A percentile compares a stretch with the other conserved stretches of the same genome.
These are phyloP conservation scores for Pseudoips prasinana DNA, from an alignment of 2,888 invertebrate species.

Conservation along the genomic window DNA sequence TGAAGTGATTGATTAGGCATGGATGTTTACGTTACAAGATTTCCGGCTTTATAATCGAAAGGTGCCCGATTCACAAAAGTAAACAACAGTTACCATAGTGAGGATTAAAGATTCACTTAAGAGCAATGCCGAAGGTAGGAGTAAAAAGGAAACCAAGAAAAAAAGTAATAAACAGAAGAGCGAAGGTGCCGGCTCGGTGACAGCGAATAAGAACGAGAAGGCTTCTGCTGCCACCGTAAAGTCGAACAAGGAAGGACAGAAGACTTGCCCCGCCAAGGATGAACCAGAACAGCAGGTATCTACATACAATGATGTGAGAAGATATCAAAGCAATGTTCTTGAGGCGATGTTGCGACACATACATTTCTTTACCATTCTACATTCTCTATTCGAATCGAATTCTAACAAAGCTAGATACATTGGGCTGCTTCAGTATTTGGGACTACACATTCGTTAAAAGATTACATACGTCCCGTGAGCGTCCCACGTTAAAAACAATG, in stretches of 20 bases:
- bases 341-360: no score
- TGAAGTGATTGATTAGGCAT: conserved; percentile 16
- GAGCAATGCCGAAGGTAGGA: conserved; percentile 82
- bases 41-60: conserved; percentile 11
- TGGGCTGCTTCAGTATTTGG: no score
- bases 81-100: conserved; percentile 84
- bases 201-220: conserved; percentile 67
- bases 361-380: no score
- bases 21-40: conserved; percentile 23
- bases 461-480: no score
- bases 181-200: conserved; percentile 75
- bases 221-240: conserved; percentile 48
- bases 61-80: conserved; percentile 29
- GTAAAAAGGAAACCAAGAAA: conserved; percentile 84
- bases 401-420: no score
- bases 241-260: conserved; percentile 57
- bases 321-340: no score
- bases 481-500: no score
- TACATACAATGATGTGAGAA: conserved; percentile 9
- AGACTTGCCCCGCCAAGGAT: conserved; percentile 54
- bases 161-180: conserved; percentile 83
- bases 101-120: conserved; percentile 84
- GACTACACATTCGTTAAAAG: no score
- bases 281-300: conserved; percentile 58
- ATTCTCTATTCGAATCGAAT: no score